These are phyloP conservation scores for Latrodectus hesperus DNA, from an alignment of 2,888 invertebrate genomes.

Conservation along the genomic window DNA sequence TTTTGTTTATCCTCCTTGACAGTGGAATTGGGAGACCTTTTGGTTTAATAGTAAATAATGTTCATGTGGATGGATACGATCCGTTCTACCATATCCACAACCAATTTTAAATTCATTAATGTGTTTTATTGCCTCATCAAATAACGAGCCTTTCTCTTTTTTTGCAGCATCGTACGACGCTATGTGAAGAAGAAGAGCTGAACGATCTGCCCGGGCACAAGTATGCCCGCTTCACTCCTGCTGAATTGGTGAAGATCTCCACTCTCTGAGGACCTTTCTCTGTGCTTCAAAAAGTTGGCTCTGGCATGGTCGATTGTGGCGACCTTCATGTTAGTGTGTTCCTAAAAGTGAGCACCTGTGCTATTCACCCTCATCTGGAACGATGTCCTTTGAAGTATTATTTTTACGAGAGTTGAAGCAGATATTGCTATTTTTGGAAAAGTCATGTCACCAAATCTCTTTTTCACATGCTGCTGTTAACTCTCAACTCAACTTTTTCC, in stretches of 20 bases:
- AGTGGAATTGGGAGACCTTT: neutral
- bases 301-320: neutral
- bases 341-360: no score
- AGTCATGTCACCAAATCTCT: no score
- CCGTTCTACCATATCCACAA: neutral
- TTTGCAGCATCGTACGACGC: conserved; percentile 74
- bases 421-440: no score
- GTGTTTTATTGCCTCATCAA: neutral
- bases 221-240: conserved; percentile 34
- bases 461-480: no score
- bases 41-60: neutral
- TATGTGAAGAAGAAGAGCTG: conserved; percentile 75
- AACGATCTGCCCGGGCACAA: conserved; percentile 73
- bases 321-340: neutral
- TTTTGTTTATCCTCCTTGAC: neutral
- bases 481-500: no score
- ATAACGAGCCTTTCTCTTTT: neutral
- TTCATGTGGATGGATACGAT: neutral
- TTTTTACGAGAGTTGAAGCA: no score
- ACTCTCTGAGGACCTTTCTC: conserved; percentile 59
- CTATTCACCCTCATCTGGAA: no score
- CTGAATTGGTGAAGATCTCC: conserved; percentile 72
- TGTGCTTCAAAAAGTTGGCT: conserved; percentile 30
- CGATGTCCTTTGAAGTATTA: no score
- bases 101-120: neutral